Conservation (phyloP, 2,113 vertebrate species). For the Otis tarda region DNA sequence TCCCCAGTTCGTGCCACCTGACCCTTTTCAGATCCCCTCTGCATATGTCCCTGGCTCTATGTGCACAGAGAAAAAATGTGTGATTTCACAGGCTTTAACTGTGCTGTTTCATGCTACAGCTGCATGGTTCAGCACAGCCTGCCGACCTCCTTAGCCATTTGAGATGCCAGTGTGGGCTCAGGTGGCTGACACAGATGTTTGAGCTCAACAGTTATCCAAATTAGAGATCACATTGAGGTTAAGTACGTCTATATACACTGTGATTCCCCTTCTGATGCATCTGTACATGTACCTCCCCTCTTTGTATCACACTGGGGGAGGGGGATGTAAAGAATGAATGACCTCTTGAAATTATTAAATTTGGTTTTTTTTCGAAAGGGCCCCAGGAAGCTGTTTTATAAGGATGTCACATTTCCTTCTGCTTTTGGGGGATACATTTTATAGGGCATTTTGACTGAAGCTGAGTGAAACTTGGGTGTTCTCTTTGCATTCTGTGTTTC, state of each 20-base stretch:
- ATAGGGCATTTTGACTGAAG: not conserved
- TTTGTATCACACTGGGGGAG: not conserved
- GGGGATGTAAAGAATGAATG: not conserved
- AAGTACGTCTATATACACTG: not conserved
- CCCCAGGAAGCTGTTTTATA: not conserved
- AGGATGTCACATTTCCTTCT: not conserved
- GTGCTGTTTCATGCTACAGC: not conserved
- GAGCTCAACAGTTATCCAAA: not conserved
- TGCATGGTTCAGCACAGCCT: not conserved
- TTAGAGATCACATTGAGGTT: not conserved
- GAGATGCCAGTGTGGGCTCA: not conserved
- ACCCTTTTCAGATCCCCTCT: not conserved
- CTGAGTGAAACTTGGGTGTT: not conserved
- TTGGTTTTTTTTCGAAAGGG: not conserved
- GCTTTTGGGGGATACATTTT: not conserved
- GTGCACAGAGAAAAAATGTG: not conserved
- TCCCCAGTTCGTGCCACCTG: not conserved
- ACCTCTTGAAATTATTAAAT: not conserved
- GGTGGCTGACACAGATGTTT: not conserved
- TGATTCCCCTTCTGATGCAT: not conserved
- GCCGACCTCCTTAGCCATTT: not conserved
- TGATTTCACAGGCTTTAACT: not conserved
- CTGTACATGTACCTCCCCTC: not conserved
- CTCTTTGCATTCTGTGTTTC: not conserved
- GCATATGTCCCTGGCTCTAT: fast-evolving